Base-by-base conservation (phyloP, 2,113 vertebrate genomes). In the Macquaria australasica region DNA sequence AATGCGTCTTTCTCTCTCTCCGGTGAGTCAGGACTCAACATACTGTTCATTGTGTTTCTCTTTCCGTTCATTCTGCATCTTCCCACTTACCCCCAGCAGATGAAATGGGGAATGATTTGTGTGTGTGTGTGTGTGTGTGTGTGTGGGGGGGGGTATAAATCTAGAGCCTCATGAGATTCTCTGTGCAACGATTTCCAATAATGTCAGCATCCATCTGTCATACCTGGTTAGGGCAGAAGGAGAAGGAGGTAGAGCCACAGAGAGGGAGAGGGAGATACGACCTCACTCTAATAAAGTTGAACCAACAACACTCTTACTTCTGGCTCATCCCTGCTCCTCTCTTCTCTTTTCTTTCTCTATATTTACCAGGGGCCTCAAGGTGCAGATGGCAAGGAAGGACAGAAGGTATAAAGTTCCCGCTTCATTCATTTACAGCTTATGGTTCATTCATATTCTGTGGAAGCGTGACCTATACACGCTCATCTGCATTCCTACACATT, bases 141-240 rank as follows among this genome's bases (percentile, higher is more conserved):
- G n/a, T n/a, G n/a, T n/a, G n/a, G n/a, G n/a, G n/a, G n/a, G n/a
- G n/a, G n/a, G n/a, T n/a, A 92, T 93, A 92, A 92, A 92, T 93
- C 86, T 87, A 56, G 58, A 86, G 77, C 74, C 87, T 88, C 90
- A 93, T 94, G 90, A 90, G 93, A 92, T 91, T 94, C 91, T 91
- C 75, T 87, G 86, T 77, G 83, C 91, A 96, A 93, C 81, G 91
- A 93, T 95, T 95, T 95, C 88, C 93, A 92, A 92, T 93, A 92
- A 87, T 71, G 84, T 91, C 91, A 91, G 87, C 82, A 86, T 94
- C 92, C 84, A 93, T 95, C 91, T 91, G 85, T 94, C 93, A 94
- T 91, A 91, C 84, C 85, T 91, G 88, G 87, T 94, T 95, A 91
- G 81, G 77, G 74, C 70, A 84, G 80, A 87, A 73, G 74, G 79